Evolutionary conservation across 2,888 invertebrate species (phyloP), one percentile per base, ranked within the genome.

Genomic region (Ophraella communa): DNA sequence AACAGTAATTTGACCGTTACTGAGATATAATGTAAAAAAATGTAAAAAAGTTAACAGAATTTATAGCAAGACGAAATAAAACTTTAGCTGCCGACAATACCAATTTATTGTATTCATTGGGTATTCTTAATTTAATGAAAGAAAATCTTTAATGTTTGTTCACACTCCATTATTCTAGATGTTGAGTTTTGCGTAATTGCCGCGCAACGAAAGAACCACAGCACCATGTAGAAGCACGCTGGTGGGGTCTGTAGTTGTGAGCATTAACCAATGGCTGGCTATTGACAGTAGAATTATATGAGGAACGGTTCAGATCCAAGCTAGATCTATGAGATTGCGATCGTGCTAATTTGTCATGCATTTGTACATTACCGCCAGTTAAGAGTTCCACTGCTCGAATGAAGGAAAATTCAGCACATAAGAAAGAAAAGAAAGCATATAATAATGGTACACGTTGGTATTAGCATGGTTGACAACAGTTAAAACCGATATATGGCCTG

Each of bases 191-290:
- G 75, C 88, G 88, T 83, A 91, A 87, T 74, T 91, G 91, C 82
- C 89, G 89, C 80, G 87, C 83, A 70, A 91, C 91, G 83, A 91
- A 90, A 73, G 89, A 88, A 79, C 91, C 91, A 82, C 92, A 91
- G 82, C 92, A 92, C 91, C 91, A 91, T 24, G 89, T 88, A 71
- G 88, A 87, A 65, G 89, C 88, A 73, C 88, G 85, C 44, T 86
- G 85, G 61, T 86, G 86, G 70, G 82, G 82, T 65, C 81, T 81
- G 58, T 80, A 74, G 70, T 78, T 82, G 64, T 79, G 77, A 68
- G 78, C 77, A 42, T 81, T 80, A 59, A 80, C 78, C 64, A 80
- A 71, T 14, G 80, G 77, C 66, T 77, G 79, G 52, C 75, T 73
- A 61, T 74, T 72, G 56, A 72, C 69, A 17, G 74, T 64, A 42